Percentiles rank a stretch among this genome's conserved stretches.
Conservation (phyloP, 2,113 vertebrate species). For the Hippocampus zosterae region DNA sequence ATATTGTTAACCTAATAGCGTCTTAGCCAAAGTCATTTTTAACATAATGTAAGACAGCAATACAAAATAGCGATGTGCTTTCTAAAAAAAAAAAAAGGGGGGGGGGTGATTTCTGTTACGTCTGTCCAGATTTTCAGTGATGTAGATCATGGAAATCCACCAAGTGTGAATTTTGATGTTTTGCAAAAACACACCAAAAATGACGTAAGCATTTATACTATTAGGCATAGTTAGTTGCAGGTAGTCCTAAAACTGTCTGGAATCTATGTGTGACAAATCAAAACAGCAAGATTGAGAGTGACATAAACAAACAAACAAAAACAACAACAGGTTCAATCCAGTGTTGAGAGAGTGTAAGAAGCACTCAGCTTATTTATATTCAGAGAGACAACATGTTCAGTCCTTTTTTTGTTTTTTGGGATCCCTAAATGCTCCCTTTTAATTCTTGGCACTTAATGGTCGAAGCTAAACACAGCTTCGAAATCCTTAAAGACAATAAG, state of each 20-base stretch:
- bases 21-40: not conserved
- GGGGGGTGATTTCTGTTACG: not conserved
- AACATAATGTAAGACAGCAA: not conserved
- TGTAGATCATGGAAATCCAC: not conserved
- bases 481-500: not conserved
- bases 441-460: conserved; percentile 11
- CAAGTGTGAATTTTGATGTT: not conserved
- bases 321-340: not conserved
- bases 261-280: not conserved
- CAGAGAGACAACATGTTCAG: conserved; percentile 1
- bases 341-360: conserved; percentile 9
- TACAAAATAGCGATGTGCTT: not conserved
- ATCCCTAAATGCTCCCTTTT: conserved; percentile 8
- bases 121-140: not conserved
- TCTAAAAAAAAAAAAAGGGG: not conserved
- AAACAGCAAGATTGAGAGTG: not conserved
- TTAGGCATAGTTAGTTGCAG: not conserved
- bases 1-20: not conserved
- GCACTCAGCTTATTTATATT: conserved; percentile 5
- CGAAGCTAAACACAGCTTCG: not conserved
- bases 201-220: not conserved
- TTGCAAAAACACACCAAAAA: not conserved
- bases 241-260: not conserved
- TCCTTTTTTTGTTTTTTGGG: not conserved
- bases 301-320: not conserved